Percentiles rank a stretch among this genome's conserved stretches.
These are phyloP conservation scores for Struthio camelus DNA, from an alignment of 2,113 vertebrate genomes.

Conservation along the genomic window DNA sequence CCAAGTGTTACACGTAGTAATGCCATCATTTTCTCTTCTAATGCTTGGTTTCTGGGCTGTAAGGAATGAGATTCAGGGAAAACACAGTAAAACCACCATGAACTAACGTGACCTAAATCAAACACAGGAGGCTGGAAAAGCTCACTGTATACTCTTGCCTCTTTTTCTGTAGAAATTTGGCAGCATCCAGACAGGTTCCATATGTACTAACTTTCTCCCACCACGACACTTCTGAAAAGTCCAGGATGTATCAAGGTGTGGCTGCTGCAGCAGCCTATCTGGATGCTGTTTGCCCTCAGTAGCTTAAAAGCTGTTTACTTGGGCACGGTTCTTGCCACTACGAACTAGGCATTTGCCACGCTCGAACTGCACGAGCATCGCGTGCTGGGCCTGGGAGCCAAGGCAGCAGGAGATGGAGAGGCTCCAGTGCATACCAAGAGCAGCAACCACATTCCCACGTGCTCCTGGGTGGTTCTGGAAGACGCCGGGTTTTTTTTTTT, in stretches of 20 bases:
- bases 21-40: neutral
- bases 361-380: neutral
- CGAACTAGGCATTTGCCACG: rapidly evolving
- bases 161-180: neutral
- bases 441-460: neutral
- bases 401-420: neutral
- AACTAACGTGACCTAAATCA: neutral
- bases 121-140: neutral
- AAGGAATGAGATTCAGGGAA: neutral
- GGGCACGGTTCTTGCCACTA: neutral
- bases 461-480: neutral
- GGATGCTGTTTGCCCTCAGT: neutral
- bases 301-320: neutral
- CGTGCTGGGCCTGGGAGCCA: neutral
- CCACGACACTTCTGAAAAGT: neutral
- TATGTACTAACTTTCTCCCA: neutral
- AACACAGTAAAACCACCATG: neutral
- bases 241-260: neutral
- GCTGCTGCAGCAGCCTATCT: neutral
- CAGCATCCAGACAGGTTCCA: constrained; percentile 5
- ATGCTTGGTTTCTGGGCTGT: neutral
- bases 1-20: neutral
- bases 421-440: neutral
- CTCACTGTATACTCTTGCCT: neutral
- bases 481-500: neutral